phyloP scores from a whole-genome alignment of 2,888 invertebrate genomes.

The Napeogenes inachia region DNA sequence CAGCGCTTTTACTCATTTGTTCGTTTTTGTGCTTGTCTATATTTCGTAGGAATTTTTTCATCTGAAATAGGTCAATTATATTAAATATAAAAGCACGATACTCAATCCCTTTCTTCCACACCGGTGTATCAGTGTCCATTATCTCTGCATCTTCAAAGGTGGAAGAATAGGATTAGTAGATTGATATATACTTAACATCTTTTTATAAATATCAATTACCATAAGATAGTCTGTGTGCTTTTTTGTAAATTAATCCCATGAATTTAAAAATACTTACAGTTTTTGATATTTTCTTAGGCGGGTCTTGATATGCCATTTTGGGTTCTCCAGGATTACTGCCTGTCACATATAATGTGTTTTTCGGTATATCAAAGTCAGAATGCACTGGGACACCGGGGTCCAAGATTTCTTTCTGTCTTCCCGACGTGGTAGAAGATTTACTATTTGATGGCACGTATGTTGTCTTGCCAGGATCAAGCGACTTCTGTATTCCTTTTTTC shows the following conservation, averaged over 20 bases:
- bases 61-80: constrained; percentile 37
- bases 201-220: no score
- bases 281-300: constrained; percentile 70
- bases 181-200: no score
- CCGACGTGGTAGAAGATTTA: constrained; percentile 61
- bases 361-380: constrained; percentile 67
- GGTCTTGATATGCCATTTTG: constrained; percentile 66
- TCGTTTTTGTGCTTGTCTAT: constrained; percentile 70
- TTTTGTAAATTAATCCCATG: not conserved
- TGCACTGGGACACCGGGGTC: constrained; percentile 55
- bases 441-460: constrained; percentile 63
- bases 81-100: no score
- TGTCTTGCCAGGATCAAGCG: constrained; percentile 46
- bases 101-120: no score
- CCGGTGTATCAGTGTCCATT: no score
- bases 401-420: constrained; percentile 47
- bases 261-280: constrained; percentile 44
- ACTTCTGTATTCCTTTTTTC: constrained; percentile 42
- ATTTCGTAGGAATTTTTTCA: constrained; percentile 70
- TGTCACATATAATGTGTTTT: constrained; percentile 66
- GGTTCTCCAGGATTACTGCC: constrained; percentile 73
- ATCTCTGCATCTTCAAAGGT: no score
- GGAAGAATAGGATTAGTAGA: no score
- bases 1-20: constrained; percentile 50
- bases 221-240: no score